Evolutionary conservation across 2,797 vertebrate genomes (phyloP).

Genomic region (Falco peregrinus): DNA sequence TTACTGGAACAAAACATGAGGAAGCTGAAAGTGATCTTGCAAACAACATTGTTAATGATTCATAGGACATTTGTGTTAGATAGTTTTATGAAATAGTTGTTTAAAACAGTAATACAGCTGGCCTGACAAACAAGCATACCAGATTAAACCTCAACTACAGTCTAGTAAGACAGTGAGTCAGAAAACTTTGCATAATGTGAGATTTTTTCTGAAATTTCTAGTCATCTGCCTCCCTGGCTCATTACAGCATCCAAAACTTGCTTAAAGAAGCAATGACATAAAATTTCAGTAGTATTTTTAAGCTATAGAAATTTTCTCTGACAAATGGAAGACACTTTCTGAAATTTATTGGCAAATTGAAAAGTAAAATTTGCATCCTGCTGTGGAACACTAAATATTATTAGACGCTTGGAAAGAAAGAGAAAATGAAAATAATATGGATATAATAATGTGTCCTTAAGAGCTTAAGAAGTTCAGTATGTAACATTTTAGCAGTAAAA

Average conservation of each 20-base stretch:
- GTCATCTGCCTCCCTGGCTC: neutral
- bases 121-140: neutral
- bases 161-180: neutral
- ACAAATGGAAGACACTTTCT: neutral
- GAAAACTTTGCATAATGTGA: neutral
- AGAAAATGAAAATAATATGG: neutral
- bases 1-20: neutral
- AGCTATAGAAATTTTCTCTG: neutral
- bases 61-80: neutral
- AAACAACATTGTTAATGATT: conserved; percentile 8
- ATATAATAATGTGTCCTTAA: neutral
- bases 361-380: neutral
- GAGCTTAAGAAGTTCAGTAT: neutral
- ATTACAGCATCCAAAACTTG: neutral
- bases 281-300: neutral
- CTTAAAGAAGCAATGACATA: neutral
- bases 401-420: neutral
- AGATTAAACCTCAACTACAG: neutral
- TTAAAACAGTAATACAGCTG: neutral
- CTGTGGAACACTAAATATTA: neutral
- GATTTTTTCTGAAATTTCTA: neutral
- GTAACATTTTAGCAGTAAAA: neutral
- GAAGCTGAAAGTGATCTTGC: neutral
- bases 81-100: neutral
- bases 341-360: neutral